Evolutionary conservation across 2,113 vertebrate species (phyloP), one percentile per base, ranked within the genome.

Genomic region (Aphyosemion australe): DNA sequence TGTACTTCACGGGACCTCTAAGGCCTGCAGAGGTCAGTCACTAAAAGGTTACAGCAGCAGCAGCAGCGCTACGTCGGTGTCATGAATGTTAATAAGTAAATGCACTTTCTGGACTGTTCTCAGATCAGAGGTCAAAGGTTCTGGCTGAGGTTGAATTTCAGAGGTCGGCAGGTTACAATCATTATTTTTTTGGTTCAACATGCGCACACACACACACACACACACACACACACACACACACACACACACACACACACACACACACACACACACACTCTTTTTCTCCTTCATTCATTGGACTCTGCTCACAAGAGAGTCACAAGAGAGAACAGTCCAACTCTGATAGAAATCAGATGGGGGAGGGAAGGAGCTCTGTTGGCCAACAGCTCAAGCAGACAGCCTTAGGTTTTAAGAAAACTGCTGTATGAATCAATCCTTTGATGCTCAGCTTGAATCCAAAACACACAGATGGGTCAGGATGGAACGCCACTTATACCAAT

Each of bases 131-230:
- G 61, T 79, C 54, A 32, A 18, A 59, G 64, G 84, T 77, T 32
- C 37, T 3, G 12, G 10, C 55, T 16, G 69, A 52, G 76, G 75
- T 80, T 73, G 49, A 72, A 19, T 61, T 81, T 56, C 20, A 83
- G 61, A 76, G 83, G 84, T 87, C 77, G 72, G 18, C 1, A 61
- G 84, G 80, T 87, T 83, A 71, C 51, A 69, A 74, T 84, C 64
- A 32, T 81, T 87, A 76, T 83, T 77, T 80, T 82, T 88, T 72
- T 67, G 72, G 67, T 72, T 79, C 53, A 70, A 65, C 68, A 80
- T 74, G 79, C 69, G 79, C 69, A 69, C 65, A 69, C 72, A 59
- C 75, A 72, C 37, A 31, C 34, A 65, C 68, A 80, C 76, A 80
- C 69, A 65, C 68, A 80, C 76, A 80, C 69, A 65, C 68, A 80